Evolutionary conservation across 2,113 vertebrate genomes (phyloP).

Genomic region (Guaruba guarouba): DNA sequence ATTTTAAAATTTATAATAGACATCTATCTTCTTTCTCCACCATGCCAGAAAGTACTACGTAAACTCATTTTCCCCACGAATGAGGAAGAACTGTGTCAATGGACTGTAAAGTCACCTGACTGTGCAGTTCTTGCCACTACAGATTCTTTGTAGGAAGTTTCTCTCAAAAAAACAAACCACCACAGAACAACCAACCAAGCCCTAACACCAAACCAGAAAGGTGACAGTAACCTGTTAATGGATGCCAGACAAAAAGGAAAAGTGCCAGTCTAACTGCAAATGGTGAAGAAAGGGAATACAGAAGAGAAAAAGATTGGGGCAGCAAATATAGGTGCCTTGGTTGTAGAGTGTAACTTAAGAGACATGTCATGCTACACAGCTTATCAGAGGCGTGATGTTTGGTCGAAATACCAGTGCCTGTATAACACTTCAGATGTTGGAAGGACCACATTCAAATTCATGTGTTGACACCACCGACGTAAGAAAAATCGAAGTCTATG

Average conservation of each 20-base stretch:
- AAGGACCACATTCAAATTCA: background rate
- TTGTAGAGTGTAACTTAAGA: background rate
- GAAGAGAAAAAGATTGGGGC: background rate
- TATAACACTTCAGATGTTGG: background rate
- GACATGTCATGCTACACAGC: background rate
- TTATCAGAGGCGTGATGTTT: background rate
- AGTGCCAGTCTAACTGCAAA: background rate
- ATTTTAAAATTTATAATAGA: background rate
- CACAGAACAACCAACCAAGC: background rate
- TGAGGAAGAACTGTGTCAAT: background rate
- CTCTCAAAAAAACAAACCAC: background rate
- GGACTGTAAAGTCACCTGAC: background rate
- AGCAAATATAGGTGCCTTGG: background rate
- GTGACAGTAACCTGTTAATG: background rate
- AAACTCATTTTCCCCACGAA: background rate
- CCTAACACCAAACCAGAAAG: background rate
- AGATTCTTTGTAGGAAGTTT: background rate
- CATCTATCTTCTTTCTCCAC: background rate
- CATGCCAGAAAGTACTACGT: background rate
- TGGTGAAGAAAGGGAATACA: background rate
- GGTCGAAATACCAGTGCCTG: background rate
- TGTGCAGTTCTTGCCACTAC: background rate
- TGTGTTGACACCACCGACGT: background rate
- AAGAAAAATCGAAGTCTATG: background rate
- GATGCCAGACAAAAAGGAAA: background rate